Conservation (phyloP, 1,140 invertebrate genomes). For the Orius insidiosus region DNA sequence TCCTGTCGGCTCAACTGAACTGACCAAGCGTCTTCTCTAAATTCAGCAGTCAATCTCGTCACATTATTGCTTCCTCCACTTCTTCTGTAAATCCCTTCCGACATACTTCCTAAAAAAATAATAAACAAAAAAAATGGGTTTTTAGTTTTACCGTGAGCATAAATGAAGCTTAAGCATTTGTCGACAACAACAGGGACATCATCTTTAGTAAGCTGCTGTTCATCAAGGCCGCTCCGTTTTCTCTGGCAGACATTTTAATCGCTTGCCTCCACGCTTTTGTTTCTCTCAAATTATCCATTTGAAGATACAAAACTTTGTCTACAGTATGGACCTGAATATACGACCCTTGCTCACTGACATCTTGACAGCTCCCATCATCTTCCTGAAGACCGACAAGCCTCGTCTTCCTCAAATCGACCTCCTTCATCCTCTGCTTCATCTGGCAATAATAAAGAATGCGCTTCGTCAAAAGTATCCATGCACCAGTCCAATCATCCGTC, state of each 20-base stretch:
- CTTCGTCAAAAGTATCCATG: conserved; percentile 57
- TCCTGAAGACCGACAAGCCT: conserved; percentile 46
- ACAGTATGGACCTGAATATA: conserved; percentile 47
- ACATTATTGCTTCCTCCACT: conserved; percentile 61
- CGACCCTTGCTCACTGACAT: conserved; percentile 33
- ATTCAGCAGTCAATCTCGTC: conserved; percentile 48
- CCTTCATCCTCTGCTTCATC: conserved; percentile 32
- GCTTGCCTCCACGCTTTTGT: conserved; percentile 45
- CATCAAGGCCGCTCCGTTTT: conserved; percentile 56
- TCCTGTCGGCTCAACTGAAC: conserved; percentile 55
- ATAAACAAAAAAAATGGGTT: conserved; percentile 14
- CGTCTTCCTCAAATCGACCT: conserved; percentile 62
- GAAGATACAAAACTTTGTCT: conserved; percentile 43
- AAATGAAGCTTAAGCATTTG: conserved; percentile 78
- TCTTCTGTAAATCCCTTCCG: conserved; percentile 70
- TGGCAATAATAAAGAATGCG: conserved; percentile 48
- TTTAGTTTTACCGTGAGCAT: conserved; percentile 48
- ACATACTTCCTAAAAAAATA: conserved; percentile 44
- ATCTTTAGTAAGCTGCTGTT: conserved; percentile 72
- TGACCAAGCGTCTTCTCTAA: conserved; percentile 63
- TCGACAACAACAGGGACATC: conserved; percentile 76
- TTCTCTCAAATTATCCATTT: conserved; percentile 41
- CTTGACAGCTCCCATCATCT: conserved; percentile 20
- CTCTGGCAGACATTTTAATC: conserved; percentile 50
- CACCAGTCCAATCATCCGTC: conserved; percentile 50